phyloP scores from a whole-genome alignment of 2,888 invertebrate genomes.

The Matsumyia berberina region DNA sequence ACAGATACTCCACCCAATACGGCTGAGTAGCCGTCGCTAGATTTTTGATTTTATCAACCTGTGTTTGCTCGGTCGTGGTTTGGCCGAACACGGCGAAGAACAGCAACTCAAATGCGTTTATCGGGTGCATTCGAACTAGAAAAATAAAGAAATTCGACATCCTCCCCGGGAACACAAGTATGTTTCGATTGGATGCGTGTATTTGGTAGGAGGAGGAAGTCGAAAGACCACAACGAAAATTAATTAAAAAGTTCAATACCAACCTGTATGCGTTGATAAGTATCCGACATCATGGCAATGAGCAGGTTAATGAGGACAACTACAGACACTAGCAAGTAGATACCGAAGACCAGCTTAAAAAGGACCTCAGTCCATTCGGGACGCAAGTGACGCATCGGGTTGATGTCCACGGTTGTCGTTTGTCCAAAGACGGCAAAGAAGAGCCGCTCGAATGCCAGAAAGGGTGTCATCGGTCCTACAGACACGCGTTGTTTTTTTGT shows the following conservation, averaged over 20 bases:
- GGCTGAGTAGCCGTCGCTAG: constrained; percentile 87
- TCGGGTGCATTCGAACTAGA: constrained; percentile 94
- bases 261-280: constrained; percentile 99
- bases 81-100: constrained; percentile 99
- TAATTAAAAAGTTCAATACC: constrained; percentile 84
- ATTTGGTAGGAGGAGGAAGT: constrained; percentile 51
- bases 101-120: constrained; percentile 97
- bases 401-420: constrained; percentile 93
- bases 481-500: constrained; percentile 58
- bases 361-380: constrained; percentile 93
- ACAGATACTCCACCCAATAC: constrained; percentile 93
- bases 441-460: constrained; percentile 97
- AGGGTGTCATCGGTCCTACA: constrained; percentile 89
- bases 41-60: constrained; percentile 87
- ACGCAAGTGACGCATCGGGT: constrained; percentile 89
- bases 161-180: constrained; percentile 27
- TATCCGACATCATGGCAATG: constrained; percentile 99
- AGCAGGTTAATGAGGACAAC: constrained; percentile 99
- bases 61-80: constrained; percentile 92
- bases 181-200: constrained; percentile 11
- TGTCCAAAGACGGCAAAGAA: constrained; percentile 99
- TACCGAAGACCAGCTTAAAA: constrained; percentile 96
- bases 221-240: constrained; percentile 76
- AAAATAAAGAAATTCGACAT: constrained; percentile 79
- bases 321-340: constrained; percentile 98